Percentiles rank a stretch among this genome's conserved stretches.
These are phyloP conservation scores for Dasypolia templi DNA, from an alignment of 2,888 invertebrate species.

Conservation along the genomic window DNA sequence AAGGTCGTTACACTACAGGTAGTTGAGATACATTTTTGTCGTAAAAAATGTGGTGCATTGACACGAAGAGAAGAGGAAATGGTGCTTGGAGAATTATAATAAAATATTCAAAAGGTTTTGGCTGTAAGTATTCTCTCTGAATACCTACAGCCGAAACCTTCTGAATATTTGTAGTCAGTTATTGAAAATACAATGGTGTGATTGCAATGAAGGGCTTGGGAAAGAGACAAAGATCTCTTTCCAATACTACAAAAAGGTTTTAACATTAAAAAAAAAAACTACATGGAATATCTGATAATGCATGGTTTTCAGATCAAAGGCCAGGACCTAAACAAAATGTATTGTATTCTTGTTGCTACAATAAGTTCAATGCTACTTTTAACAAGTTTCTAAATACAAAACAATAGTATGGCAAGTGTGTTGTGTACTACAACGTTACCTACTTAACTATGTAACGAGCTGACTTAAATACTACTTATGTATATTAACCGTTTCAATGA, in stretches of 20 bases:
- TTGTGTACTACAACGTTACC: slow-evolving; percentile 41
- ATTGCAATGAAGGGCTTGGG: background rate
- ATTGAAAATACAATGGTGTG: background rate
- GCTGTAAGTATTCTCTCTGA: too few relatives aligned
- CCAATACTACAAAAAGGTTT: background rate
- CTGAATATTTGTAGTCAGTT: background rate
- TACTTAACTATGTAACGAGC: slow-evolving; percentile 48
- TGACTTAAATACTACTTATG: slow-evolving; percentile 39
- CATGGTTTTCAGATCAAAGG: background rate
- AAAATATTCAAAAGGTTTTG: too few relatives aligned
- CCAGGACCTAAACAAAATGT: slow-evolving; percentile 12
- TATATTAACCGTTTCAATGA: slow-evolving; percentile 62
- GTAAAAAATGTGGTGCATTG: background rate
- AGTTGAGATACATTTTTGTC: background rate
- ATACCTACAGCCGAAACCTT: background rate
- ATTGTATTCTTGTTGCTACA: slow-evolving; percentile 31
- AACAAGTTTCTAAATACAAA: slow-evolving; percentile 58
- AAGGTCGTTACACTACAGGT: background rate
- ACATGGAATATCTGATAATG: background rate
- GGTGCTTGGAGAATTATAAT: slow-evolving; percentile 1
- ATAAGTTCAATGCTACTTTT: slow-evolving; percentile 59
- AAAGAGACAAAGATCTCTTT: background rate
- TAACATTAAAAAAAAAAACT: too few relatives aligned
- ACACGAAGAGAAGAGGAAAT: background rate
- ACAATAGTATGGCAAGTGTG: slow-evolving; percentile 56